Evolutionary conservation across 2,797 vertebrate species (phyloP), one percentile per base, ranked within the genome.

Genomic region (Denticeps clupeoides): DNA sequence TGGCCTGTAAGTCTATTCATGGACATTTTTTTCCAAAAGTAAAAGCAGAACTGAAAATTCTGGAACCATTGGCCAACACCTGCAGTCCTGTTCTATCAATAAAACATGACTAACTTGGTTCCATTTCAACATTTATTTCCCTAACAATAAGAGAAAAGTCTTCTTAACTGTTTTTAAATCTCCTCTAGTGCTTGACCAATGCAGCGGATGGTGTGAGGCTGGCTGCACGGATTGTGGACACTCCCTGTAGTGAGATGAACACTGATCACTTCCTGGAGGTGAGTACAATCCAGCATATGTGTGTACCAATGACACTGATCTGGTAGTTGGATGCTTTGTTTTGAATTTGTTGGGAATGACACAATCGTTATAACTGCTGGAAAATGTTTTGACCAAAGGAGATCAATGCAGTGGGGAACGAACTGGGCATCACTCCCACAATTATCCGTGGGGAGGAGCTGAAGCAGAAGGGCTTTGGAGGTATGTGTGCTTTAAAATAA

Each of bases 231-330:
- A 95, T 98, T 2, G 95, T 99, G 70, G 95, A 98, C 79, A 90
- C 89, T 0, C 95, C 95, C 0, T 99, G 94, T 75, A 97, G 73
- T 3, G 91, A 96, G 83, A 99, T 99, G 95, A 90, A 93, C 67
- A 99, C 95, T 0, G 90, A 96, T 49, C 72, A 66, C 59, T 99
- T 99, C 70, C 71, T 99, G 9, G 87, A 91, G 75, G 95, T 89
- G 43, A 47, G 87, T 68, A 16, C 26, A 53, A 24, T 31, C 50
- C 16, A 56, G 12, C 70, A 54, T 63, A 48, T 51, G 47, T 43
- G 38, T 15, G n/a, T 16, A 7, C 19, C 21, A 45, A 10, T 19
- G 6, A 25, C 25, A n/a, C n/a, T n/a, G n/a, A n/a, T n/a, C n/a
- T n/a, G n/a, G n/a, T n/a, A n/a, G n/a, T n/a, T n/a, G n/a, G n/a